These are phyloP conservation scores for Cebus imitator DNA, from an alignment of 2,113 vertebrate genomes.

Conservation along the genomic window DNA sequence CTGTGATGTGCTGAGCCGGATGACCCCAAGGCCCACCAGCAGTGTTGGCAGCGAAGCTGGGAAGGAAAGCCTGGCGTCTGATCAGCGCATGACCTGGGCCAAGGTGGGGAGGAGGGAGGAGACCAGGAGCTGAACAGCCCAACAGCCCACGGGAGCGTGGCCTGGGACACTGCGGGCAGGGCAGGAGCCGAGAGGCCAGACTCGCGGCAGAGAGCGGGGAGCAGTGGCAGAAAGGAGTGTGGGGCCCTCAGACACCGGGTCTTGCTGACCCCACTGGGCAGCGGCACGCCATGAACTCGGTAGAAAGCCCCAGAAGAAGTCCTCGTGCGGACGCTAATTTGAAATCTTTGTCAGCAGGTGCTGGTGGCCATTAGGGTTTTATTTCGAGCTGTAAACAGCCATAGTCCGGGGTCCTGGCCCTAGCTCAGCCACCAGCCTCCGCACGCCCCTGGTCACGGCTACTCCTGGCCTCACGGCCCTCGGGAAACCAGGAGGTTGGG, in stretches of 20 bases:
- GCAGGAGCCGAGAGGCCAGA: too few species aligned
- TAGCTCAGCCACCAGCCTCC: neutral
- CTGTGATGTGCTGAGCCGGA: neutral
- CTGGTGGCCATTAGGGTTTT: accelerated
- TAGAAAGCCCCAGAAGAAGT: accelerated
- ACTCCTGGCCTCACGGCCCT: neutral
- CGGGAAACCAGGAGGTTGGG: neutral
- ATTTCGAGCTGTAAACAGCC: neutral
- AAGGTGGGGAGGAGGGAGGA: neutral
- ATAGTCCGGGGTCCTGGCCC: neutral
- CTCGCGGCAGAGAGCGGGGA: accelerated
- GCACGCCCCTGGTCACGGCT: accelerated
- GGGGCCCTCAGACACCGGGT: accelerated
- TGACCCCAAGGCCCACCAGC: accelerated
- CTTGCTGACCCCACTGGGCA: accelerated
- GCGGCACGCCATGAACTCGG: accelerated
- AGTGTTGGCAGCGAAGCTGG: accelerated
- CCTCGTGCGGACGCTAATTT: accelerated
- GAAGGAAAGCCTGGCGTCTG: neutral
- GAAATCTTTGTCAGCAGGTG: accelerated
- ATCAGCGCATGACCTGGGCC: accelerated
- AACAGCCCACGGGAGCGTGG: accelerated
- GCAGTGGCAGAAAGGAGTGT: neutral
- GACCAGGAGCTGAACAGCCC: accelerated
- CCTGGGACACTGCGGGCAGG: neutral